Percentiles rank a stretch among this genome's conserved stretches.
These are phyloP conservation scores for Poecilia gillii DNA, from an alignment of 2,797 vertebrate genomes.

Conservation along the genomic window DNA sequence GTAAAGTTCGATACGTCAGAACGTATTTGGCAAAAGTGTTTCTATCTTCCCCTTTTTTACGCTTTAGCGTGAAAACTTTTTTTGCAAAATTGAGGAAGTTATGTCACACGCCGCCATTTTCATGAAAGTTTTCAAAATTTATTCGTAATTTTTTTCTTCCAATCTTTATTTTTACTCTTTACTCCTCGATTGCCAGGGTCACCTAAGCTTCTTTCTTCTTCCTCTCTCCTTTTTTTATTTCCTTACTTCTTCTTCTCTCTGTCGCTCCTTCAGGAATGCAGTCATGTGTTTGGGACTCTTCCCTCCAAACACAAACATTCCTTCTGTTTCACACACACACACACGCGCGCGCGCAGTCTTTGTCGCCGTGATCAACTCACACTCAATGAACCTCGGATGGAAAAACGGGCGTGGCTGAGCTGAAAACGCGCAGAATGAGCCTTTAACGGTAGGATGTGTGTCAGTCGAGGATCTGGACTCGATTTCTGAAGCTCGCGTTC, in stretches of 20 bases:
- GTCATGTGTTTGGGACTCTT: slow-evolving; percentile 34
- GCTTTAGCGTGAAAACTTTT: too few relatives aligned
- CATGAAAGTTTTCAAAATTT: not conserved
- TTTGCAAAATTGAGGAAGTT: too few relatives aligned
- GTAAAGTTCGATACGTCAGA: too few relatives aligned
- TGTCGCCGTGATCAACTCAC: slow-evolving; percentile 13
- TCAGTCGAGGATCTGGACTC: slow-evolving; percentile 11
- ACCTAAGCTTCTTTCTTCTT: not conserved
- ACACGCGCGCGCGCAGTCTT: slow-evolving; percentile 14
- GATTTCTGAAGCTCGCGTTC: slow-evolving; percentile 19
- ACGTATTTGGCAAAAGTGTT: too few relatives aligned
- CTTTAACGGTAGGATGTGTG: slow-evolving; percentile 10
- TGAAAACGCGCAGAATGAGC: slow-evolving; percentile 4
- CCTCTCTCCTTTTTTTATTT: not conserved
- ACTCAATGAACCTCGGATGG: slow-evolving; percentile 28
- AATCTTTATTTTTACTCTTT: not conserved
- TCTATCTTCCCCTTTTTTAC: too few relatives aligned
- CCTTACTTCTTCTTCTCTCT: not conserved
- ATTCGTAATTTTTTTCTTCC: not conserved
- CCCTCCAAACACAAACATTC: slow-evolving; percentile 32
- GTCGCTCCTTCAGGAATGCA: not conserved
- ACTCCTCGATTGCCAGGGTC: not conserved
- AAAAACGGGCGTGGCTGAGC: slow-evolving; percentile 2
- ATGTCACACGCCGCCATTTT: too few relatives aligned
- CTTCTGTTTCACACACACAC: slow-evolving; percentile 7